Evolutionary conservation across 2,113 vertebrate species (phyloP).

Genomic region (Meles meles): DNA sequence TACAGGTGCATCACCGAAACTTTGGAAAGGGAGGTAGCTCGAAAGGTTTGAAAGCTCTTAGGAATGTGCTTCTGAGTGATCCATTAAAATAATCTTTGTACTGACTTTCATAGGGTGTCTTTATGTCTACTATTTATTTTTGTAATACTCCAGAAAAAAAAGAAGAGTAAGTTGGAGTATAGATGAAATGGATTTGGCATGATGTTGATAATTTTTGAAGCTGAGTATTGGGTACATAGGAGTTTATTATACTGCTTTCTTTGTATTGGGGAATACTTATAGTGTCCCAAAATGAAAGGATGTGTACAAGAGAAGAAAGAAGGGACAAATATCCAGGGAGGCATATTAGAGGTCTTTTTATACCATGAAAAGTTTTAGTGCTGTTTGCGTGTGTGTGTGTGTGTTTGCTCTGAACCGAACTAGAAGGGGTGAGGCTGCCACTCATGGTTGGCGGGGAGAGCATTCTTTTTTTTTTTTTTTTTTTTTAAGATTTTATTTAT

Average conservation of each 20-base stretch:
- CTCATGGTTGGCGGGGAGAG: not conserved
- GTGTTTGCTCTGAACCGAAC: not conserved
- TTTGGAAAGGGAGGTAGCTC: not conserved
- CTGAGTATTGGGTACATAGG: not conserved
- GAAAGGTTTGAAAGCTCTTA: not conserved
- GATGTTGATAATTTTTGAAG: not conserved
- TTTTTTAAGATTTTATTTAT: too few relatives aligned
- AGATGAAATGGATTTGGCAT: not conserved
- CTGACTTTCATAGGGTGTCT: not conserved
- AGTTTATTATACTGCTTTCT: not conserved
- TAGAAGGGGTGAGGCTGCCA: not conserved
- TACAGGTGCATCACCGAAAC: accelerated
- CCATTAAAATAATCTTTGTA: not conserved
- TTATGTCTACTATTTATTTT: not conserved
- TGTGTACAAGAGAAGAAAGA: not conserved
- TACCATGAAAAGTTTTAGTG: not conserved
- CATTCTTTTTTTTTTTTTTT: too few relatives aligned
- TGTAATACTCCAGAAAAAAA: not conserved
- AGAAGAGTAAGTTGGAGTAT: not conserved
- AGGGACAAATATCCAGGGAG: not conserved
- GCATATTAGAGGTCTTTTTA: not conserved
- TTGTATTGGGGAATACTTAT: not conserved
- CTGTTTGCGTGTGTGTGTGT: not conserved
- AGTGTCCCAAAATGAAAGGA: not conserved
- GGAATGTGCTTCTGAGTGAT: not conserved